Conservation (phyloP, 1,140 invertebrate species). For the Mya arenaria region DNA sequence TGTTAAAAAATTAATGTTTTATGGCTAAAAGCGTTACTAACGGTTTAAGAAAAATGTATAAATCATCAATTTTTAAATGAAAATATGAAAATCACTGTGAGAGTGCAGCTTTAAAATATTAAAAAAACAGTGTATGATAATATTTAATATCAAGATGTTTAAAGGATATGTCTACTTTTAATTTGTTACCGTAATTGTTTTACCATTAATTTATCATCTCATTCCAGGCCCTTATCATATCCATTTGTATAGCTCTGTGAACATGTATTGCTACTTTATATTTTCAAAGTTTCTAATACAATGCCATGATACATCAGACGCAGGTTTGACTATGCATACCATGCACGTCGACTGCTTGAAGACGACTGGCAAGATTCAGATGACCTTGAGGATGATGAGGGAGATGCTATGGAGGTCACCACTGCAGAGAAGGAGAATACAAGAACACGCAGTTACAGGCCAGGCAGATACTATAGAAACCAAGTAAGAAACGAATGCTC, state of each 20-base stretch:
- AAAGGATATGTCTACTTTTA: no score
- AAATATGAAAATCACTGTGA: no score
- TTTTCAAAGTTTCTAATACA: background rate
- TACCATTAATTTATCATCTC: background rate
- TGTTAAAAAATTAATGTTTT: no score
- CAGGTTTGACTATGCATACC: slow-evolving; percentile 78
- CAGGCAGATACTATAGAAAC: slow-evolving; percentile 76
- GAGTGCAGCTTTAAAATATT: no score
- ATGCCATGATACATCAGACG: slow-evolving; percentile 62
- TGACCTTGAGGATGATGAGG: slow-evolving; percentile 66
- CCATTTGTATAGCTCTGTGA: background rate
- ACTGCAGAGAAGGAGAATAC: slow-evolving; percentile 63
- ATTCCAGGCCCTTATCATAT: background rate
- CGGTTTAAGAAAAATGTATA: no score
- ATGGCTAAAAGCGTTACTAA: no score
- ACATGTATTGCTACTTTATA: background rate
- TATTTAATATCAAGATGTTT: no score
- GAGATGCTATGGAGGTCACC: slow-evolving; percentile 63
- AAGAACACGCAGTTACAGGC: slow-evolving; percentile 65
- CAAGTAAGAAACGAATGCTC: no score
- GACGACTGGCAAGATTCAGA: slow-evolving; percentile 69
- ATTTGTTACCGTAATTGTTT: background rate
- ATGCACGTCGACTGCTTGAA: slow-evolving; percentile 75
- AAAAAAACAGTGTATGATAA: no score
- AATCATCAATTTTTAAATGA: no score